phyloP scores from a whole-genome alignment of 2,888 invertebrate species.

The Lutraria lutraria region DNA sequence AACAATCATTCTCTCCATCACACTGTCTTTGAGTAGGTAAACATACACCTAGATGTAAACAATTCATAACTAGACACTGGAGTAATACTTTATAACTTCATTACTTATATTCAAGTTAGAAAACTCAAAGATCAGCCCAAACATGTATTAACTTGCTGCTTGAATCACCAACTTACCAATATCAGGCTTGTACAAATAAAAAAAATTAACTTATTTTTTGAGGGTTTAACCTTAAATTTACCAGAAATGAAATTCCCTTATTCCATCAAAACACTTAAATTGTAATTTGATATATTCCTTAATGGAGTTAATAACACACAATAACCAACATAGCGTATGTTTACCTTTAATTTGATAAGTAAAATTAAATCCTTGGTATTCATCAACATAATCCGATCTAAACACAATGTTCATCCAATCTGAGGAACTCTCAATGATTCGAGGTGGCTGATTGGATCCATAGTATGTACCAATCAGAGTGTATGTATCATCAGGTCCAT shows the following conservation, averaged over 20 bases:
- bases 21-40: constrained; percentile 70
- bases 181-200: too few relatives aligned
- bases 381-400: constrained; percentile 60
- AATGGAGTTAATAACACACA: not conserved
- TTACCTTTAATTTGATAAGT: constrained; percentile 80
- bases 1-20: constrained; percentile 75
- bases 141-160: too few relatives aligned
- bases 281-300: too few relatives aligned
- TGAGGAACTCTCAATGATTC: constrained; percentile 72
- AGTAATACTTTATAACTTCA: too few relatives aligned
- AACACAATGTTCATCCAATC: constrained; percentile 74
- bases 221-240: too few relatives aligned
- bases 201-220: too few relatives aligned
- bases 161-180: too few relatives aligned
- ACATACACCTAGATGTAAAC: constrained; percentile 71
- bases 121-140: too few relatives aligned
- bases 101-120: too few relatives aligned
- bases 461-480: constrained; percentile 71
- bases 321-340: not conserved
- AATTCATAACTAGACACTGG: too few relatives aligned
- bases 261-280: too few relatives aligned
- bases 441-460: constrained; percentile 64
- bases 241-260: too few relatives aligned
- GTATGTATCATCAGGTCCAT: constrained; percentile 72
- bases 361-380: constrained; percentile 76